phyloP scores from a whole-genome alignment of 2,113 vertebrate species.

The Alethe castanea region DNA sequence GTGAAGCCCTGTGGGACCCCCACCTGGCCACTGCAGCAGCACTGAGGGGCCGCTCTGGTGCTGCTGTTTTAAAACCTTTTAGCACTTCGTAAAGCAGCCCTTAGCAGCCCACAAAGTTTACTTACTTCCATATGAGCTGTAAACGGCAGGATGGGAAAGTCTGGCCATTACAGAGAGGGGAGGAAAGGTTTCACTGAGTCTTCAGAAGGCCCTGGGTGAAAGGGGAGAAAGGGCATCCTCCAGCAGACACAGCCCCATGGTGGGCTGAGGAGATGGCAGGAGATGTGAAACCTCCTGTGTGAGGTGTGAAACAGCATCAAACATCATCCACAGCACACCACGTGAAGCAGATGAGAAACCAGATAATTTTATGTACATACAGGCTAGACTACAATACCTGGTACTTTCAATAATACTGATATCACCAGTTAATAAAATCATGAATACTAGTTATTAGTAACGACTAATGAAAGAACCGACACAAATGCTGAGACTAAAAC shows the following conservation, averaged over 20 bases:
- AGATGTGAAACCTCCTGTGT: not conserved
- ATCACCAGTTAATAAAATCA: not conserved
- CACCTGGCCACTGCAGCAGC: not conserved
- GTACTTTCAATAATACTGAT: not conserved
- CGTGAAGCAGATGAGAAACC: not conserved
- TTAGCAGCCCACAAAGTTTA: slow-evolving; percentile 49
- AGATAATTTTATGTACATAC: not conserved
- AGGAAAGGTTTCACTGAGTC: not conserved
- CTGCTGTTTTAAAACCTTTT: slow-evolving; percentile 17
- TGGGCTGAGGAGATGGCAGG: not conserved
- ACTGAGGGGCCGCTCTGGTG: accelerated
- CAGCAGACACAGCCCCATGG: accelerated
- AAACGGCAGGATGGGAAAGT: not conserved
- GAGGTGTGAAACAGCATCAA: not conserved
- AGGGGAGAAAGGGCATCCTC: not conserved
- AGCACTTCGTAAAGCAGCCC: slow-evolving; percentile 21
- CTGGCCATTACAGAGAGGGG: not conserved
- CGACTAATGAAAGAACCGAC: not conserved
- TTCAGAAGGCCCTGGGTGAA: not conserved
- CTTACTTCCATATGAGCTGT: slow-evolving; percentile 29
- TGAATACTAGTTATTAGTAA: not conserved
- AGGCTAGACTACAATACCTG: not conserved
- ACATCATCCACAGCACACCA: not conserved
- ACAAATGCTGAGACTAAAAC: not conserved
- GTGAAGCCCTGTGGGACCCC: not conserved